A percentile compares a stretch with the other conserved stretches of the same genome.
These are phyloP conservation scores for Cyclophora albipunctata DNA, from an alignment of 2,888 invertebrate genomes.

Conservation along the genomic window DNA sequence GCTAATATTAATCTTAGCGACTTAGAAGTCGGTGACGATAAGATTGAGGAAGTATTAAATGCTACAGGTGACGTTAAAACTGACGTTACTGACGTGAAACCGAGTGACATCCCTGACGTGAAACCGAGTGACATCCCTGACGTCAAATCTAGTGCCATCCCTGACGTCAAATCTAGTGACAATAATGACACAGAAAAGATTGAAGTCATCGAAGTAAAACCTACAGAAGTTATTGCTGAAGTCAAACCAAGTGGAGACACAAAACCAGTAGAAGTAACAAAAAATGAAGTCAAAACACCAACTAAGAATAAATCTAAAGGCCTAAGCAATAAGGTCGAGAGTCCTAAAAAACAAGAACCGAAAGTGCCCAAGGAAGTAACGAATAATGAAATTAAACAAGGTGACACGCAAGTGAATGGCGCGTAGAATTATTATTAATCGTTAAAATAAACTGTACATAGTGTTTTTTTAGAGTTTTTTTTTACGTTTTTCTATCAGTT, in stretches of 20 bases:
- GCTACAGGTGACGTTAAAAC: constrained; percentile 6
- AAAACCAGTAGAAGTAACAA: neutral
- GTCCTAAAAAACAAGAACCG: neutral
- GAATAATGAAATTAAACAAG: neutral
- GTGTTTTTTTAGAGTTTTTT: neutral
- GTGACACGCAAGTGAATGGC: neutral
- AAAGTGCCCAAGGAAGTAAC: neutral
- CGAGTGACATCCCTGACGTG: neutral
- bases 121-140: no score
- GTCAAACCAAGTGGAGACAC: neutral
- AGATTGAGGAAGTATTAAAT: constrained; percentile 23
- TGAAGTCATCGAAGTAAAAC: neutral
- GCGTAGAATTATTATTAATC: neutral
- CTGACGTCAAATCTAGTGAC: no score
- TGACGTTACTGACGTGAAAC: constrained; percentile 1
- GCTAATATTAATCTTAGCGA: constrained; percentile 50
- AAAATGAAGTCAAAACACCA: neutral
- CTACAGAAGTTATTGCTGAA: neutral
- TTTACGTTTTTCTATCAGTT: neutral
- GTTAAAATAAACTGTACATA: neutral
- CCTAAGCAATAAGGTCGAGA: constrained; percentile 1
- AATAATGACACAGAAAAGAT: neutral
- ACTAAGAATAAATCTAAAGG: neutral
- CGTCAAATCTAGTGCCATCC: no score
- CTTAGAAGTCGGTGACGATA: constrained; percentile 38